phyloP scores from a whole-genome alignment of 2,888 invertebrate species.

The Vandiemenella viatica region DNA sequence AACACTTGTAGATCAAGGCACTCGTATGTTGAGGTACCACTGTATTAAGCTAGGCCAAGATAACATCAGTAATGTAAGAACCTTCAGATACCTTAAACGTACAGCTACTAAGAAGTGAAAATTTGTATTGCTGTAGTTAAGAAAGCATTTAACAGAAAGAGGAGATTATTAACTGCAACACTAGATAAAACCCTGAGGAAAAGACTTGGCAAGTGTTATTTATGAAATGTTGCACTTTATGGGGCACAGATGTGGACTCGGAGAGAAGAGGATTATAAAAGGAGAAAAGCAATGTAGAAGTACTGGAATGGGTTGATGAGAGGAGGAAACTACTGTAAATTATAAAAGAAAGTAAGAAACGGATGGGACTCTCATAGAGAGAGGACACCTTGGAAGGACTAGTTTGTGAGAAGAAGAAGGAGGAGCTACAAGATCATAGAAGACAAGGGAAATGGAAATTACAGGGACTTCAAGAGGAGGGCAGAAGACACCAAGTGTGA shows the following conservation, averaged over 20 bases:
- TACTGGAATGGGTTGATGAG: not conserved
- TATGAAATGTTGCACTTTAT: not conserved
- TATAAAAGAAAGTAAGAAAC: no score
- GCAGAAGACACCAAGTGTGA: not conserved
- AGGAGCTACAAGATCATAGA: not conserved
- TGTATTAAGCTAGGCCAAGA: not conserved
- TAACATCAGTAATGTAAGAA: conserved; percentile 1
- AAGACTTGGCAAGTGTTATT: not conserved
- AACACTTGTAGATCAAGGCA: no score
- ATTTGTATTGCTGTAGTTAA: not conserved
- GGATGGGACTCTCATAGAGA: no score
- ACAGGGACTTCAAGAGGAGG: not conserved
- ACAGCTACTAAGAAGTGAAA: not conserved
- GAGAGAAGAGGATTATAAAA: not conserved
- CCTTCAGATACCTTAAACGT: not conserved
- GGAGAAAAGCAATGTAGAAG: not conserved
- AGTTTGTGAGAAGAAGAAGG: not conserved
- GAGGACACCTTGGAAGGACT: not conserved
- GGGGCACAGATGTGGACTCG: not conserved
- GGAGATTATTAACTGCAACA: not conserved
- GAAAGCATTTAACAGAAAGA: not conserved
- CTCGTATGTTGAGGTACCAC: not conserved
- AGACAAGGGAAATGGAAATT: not conserved
- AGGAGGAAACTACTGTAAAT: no score
- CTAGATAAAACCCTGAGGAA: not conserved